Evolutionary conservation across 1,140 invertebrate genomes (phyloP).

Genomic region (Drosophila dunni): DNA sequence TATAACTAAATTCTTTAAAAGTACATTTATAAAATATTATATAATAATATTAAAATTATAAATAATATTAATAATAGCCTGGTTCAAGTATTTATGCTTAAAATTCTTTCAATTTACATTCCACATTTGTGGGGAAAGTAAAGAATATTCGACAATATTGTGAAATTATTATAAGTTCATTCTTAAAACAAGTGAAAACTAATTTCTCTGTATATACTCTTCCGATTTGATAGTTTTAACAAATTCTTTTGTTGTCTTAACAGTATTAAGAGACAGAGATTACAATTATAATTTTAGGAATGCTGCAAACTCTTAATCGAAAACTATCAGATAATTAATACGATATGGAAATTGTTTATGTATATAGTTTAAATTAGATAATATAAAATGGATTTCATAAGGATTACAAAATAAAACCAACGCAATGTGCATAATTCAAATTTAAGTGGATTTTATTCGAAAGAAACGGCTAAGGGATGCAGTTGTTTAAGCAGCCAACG

Average conservation of each 20-base stretch:
- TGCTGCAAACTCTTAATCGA: background rate
- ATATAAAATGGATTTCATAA: slow-evolving; percentile 26
- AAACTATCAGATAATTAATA: slow-evolving; percentile 6
- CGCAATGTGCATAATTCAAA: slow-evolving; percentile 2
- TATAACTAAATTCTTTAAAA: slow-evolving; percentile 10
- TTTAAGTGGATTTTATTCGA: background rate
- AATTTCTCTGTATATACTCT: slow-evolving; percentile 1
- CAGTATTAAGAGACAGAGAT: background rate
- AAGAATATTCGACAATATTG: slow-evolving; percentile 22
- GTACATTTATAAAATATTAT: slow-evolving; percentile 1
- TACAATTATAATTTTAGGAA: slow-evolving; percentile 3
- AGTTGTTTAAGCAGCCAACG: background rate
- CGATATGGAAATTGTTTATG: slow-evolving; percentile 13
- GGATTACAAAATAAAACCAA: slow-evolving; percentile 25
- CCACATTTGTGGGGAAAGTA: slow-evolving; percentile 2
- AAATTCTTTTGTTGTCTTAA: slow-evolving; percentile 2
- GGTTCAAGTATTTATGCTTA: slow-evolving; percentile 6
- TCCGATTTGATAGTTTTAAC: slow-evolving; percentile 6
- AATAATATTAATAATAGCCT: slow-evolving; percentile 7
- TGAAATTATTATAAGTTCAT: slow-evolving; percentile 14
- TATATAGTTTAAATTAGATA: slow-evolving; percentile 24
- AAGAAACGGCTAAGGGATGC: background rate
- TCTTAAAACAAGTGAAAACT: background rate
- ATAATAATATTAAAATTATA: too few species aligned
- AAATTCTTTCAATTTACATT: slow-evolving; percentile 10